A percentile compares a stretch with the other conserved stretches of the same genome.
phyloP scores from a whole-genome alignment of 2,797 vertebrate genomes.

The Benthosema pterotum region DNA sequence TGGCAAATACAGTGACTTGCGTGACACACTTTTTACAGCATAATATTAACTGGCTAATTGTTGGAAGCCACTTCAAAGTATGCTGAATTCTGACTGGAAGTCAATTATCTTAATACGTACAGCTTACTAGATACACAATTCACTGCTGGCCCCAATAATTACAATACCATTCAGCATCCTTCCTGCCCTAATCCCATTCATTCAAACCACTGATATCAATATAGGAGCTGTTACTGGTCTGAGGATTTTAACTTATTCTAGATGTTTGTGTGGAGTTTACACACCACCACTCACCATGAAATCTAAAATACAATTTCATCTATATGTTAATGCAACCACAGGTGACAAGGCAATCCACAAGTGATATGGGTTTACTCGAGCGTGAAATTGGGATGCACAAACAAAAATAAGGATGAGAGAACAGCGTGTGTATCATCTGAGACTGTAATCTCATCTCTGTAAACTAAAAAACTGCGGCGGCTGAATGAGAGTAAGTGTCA shows the following conservation, averaged over 20 bases:
- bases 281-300: conserved; percentile 49
- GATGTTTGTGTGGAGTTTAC: conserved; percentile 27
- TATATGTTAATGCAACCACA: conserved; percentile 80
- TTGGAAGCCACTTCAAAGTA: conserved; percentile 38
- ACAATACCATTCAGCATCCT: conserved; percentile 62
- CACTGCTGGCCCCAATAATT: conserved; percentile 67
- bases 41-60: conserved; percentile 27
- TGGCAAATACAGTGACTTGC: conserved; percentile 31
- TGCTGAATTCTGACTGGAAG: conserved; percentile 37
- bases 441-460: conserved; percentile 13
- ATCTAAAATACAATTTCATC: conserved; percentile 75
- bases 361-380: conserved; percentile 62
- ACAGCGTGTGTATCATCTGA: conserved; percentile 47
- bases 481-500: conserved; percentile 35
- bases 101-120: conserved; percentile 66
- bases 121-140: conserved; percentile 57
- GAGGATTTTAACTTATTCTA: conserved; percentile 13
- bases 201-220: conserved; percentile 16
- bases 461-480: conserved; percentile 44
- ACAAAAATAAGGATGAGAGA: conserved; percentile 65
- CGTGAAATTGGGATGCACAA: conserved; percentile 77
- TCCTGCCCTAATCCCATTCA: conserved; percentile 61
- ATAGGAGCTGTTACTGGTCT: too few species aligned
- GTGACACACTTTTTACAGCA: conserved; percentile 25
- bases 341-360: conserved; percentile 69